Percentiles rank a stretch among this genome's conserved stretches.
Conservation (phyloP, 2,113 vertebrate species). For the Vombatus ursinus region DNA sequence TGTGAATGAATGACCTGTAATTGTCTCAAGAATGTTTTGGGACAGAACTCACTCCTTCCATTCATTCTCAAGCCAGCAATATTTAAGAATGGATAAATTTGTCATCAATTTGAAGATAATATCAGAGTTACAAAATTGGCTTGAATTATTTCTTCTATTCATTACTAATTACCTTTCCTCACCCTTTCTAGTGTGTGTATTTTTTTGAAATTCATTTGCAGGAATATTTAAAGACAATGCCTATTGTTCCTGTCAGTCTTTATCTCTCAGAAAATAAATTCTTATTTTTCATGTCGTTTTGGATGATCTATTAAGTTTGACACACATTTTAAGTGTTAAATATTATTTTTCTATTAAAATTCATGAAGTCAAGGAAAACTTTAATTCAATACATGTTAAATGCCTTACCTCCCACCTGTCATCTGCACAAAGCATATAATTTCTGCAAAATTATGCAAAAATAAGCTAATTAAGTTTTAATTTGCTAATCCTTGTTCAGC, state of each 20-base stretch:
- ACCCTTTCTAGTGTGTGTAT: not conserved
- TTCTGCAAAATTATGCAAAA: constrained; percentile 77
- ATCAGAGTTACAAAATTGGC: not conserved
- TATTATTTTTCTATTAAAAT: constrained; percentile 74
- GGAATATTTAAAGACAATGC: constrained; percentile 17
- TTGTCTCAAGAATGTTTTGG: not conserved
- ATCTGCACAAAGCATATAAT: constrained; percentile 77
- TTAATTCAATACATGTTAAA: constrained; percentile 70
- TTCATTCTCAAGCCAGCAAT: not conserved
- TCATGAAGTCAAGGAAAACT: constrained; percentile 75
- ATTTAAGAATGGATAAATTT: not conserved
- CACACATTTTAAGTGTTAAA: constrained; percentile 72
- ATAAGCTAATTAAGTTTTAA: constrained; percentile 81
- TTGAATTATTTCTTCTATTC: not conserved
- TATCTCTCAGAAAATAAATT: constrained; percentile 65
- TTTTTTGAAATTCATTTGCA: constrained; percentile 2
- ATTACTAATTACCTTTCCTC: not conserved
- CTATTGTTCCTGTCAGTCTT: constrained; percentile 7
- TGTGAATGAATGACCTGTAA: not conserved
- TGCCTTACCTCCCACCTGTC: constrained; percentile 73
- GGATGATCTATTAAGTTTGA: constrained; percentile 65
- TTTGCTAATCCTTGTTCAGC: constrained; percentile 80
- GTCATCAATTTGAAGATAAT: not conserved
- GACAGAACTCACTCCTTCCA: not conserved
- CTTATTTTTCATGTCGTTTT: constrained; percentile 50